Conservation (phyloP, 2,888 invertebrate genomes). For the Agrochola litura region DNA sequence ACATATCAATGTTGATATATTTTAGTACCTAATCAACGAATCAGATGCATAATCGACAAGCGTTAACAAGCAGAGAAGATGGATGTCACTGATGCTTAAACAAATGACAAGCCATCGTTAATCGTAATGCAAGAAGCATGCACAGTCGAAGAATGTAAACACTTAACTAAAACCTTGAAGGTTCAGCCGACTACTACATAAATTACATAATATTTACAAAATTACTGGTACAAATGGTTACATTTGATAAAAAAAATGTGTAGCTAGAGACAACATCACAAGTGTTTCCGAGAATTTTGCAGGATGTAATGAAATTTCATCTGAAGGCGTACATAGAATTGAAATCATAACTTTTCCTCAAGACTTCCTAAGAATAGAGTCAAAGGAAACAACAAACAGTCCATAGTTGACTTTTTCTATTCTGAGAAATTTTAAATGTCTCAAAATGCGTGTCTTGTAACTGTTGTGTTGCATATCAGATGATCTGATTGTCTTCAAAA, state of each 20-base stretch:
- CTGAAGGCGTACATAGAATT: conserved; percentile 9
- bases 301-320: conserved; percentile 34
- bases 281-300: conserved; percentile 1
- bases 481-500: conserved; percentile 44
- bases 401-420: conserved; percentile 27
- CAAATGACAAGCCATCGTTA: conserved; percentile 38
- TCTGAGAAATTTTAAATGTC: conserved; percentile 33
- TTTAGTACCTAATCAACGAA: conserved; percentile 11
- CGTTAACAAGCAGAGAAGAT: conserved; percentile 26
- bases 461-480: conserved; percentile 27
- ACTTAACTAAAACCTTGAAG: conserved; percentile 43
- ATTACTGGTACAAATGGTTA: not conserved
- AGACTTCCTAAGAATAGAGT: conserved; percentile 23
- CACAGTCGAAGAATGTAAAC: conserved; percentile 28
- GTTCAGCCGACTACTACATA: conserved; percentile 16
- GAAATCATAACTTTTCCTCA: conserved; percentile 22
- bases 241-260: not conserved
- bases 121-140: conserved; percentile 32
- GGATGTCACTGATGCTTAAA: conserved; percentile 32
- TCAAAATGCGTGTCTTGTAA: conserved; percentile 9
- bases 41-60: conserved; percentile 22
- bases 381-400: conserved; percentile 6
- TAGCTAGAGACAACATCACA: not conserved
- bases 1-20: not conserved
- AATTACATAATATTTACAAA: not conserved